phyloP scores from a whole-genome alignment of 2,797 vertebrate genomes.

The Margarornis squamiger region DNA sequence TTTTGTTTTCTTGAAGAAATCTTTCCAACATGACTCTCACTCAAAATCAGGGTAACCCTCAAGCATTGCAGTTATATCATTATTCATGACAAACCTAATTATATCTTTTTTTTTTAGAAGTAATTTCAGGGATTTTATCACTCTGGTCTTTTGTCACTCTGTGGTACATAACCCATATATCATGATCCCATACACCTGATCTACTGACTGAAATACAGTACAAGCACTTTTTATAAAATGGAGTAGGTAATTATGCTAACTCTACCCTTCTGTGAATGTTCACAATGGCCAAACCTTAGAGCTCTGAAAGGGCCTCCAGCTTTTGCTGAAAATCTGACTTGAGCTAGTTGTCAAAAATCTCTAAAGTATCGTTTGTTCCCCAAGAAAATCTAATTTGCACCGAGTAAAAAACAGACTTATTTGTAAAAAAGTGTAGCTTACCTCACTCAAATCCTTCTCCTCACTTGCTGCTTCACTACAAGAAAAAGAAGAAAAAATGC shows the following conservation, averaged over 20 bases:
- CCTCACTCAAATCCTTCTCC: constrained; percentile 62
- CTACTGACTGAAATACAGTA: background rate
- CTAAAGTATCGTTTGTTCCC: background rate
- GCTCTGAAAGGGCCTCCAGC: background rate
- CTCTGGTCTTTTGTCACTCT: background rate
- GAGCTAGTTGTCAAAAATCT: background rate
- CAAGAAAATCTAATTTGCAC: background rate
- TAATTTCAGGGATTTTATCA: background rate
- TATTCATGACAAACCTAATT: background rate
- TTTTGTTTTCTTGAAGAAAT: background rate
- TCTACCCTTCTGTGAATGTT: background rate
- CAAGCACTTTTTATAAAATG: background rate
- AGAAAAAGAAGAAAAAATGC: constrained; percentile 26
- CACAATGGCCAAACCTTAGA: background rate
- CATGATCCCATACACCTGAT: background rate
- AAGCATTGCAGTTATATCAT: background rate
- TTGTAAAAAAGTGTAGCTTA: constrained; percentile 55
- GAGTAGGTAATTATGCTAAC: background rate
- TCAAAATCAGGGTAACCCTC: background rate
- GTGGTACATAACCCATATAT: background rate
- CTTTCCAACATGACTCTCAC: background rate
- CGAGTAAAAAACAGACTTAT: background rate
- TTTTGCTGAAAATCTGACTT: background rate
- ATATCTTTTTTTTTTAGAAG: background rate
- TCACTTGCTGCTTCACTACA: constrained; percentile 68